Evolutionary conservation across 2,797 vertebrate genomes (phyloP).

Genomic region (Pantherophis vulpinus): DNA sequence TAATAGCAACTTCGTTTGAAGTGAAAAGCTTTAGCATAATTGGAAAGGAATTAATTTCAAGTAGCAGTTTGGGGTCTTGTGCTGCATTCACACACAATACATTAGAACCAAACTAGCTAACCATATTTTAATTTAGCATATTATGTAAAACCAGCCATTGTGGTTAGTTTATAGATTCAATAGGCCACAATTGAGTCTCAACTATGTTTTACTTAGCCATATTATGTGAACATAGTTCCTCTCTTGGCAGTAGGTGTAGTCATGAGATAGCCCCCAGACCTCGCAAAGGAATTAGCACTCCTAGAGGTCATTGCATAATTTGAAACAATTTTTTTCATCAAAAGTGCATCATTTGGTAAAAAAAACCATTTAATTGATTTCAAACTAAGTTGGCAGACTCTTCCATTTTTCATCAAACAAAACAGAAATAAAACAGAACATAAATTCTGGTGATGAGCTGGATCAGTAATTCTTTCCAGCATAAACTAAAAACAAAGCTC

Average conservation of each 20-base stretch:
- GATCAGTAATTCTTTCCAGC: not conserved
- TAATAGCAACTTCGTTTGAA: not conserved
- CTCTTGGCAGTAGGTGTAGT: not conserved
- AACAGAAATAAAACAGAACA: not conserved
- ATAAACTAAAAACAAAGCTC: not conserved
- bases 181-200: not conserved
- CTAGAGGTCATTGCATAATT: not conserved
- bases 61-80: not conserved
- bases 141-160: not conserved
- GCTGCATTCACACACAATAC: not conserved
- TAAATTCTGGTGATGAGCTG: not conserved
- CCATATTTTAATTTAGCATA: not conserved
- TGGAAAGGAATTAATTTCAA: not conserved
- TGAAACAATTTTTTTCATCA: not conserved
- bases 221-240: not conserved
- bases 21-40: not conserved
- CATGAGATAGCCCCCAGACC: not conserved
- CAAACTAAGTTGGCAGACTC: not conserved
- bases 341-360: not conserved
- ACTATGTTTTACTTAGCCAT: not conserved
- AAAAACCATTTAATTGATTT: not conserved
- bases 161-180: not conserved
- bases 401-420: not conserved
- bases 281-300: not conserved
- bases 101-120: not conserved